Base-by-base conservation (phyloP, 2,113 vertebrate species). In the Colistium nudipinnis region DNA sequence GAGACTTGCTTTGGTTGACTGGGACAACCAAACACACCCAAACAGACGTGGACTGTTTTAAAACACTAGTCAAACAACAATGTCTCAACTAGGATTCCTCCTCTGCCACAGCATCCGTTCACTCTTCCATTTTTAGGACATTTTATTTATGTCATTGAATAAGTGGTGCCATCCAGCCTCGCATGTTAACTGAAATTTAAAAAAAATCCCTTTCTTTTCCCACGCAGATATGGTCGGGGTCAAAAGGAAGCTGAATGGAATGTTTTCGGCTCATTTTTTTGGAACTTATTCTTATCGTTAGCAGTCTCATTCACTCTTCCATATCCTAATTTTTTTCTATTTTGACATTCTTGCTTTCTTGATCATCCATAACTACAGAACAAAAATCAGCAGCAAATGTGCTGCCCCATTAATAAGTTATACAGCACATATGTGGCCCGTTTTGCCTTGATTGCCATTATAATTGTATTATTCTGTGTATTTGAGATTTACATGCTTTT, bases 1-100 rank as follows among this genome's bases (percentile, higher is more conserved):
- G 36, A 78, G 54, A 71, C 47, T 62, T 24, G 51, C 6, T 65
- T 41, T 33, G 30, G 64, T 51, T 44, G 52, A 52, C 55, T 61
- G 13, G 27, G 47, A 69, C 66, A 65, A 59, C 20, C 22, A 64
- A 78, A 81, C 45, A 76, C 68, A 74, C 54, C 22, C 74, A 76
- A 52, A 70, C 54, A 74, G 25, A 68, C 57, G 33, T 17, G 43
- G 61, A 20, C 45, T 39, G 48, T 35, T 59, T 70, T 44, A 28
- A 49, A n/a, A 59, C 25, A n/a, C 47, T 55, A 24, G 5, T 28
- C 53, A 45, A 84, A 67, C 57, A 76, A 41, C 6, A 41, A 16
- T 11, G 12, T 69, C 62, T 48, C 22, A 55, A 54, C 52, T 62
- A 28, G 48, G 55, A 61, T 55, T 59, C 30, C 19, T 27, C 35